Evolutionary conservation across 2,113 vertebrate species (phyloP), one percentile per base, ranked within the genome.

Genomic region (Leptobrachium leishanense): DNA sequence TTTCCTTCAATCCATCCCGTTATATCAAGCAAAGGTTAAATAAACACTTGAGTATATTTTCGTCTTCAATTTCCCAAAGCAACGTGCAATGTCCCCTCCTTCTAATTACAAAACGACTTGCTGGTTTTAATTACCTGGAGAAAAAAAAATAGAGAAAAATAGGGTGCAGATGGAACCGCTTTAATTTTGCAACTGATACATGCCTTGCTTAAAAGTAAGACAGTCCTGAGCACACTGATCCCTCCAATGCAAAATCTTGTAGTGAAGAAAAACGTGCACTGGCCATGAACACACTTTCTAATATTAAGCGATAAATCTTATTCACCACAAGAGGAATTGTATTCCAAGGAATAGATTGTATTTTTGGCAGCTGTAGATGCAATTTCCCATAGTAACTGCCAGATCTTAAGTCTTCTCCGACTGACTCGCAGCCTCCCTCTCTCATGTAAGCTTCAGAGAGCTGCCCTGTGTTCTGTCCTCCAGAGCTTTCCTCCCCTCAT

Each of bases 331-430:
- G 43, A 59, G 46, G 50, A 44, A 74, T 54, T 72, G 43, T 72
- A 72, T 72, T 63, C 31, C 31, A 65, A 43, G 70, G 62, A 11
- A 66, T 13, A 71, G 10, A 68, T 46, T 13, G 41, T 68, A 43
- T 69, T 31, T 57, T 72, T 68, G 40, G 64, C 67, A 66, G 70
- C 43, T 70, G 53, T 65, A 43, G 15, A n/a, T 78, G 43, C 55
- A 43, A 42, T 46, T 78, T 76, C 76, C 69, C 46, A 43, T 13
- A 72, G 68, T 73, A 43, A 77, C 67, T 74, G 65, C 64, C 41
- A 74, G 69, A 74, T 74, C 31, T 77, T 44, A 66, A 55, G 59
- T 68, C 42, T 59, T 59, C 55, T 59, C 55, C 13, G 55, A 13
- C 13, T 59, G 55, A 13, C 13, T 59, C 55, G 75, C 5, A 39